Conservation (phyloP, 1,140 invertebrate species). For the Medauroidea extradentata region DNA sequence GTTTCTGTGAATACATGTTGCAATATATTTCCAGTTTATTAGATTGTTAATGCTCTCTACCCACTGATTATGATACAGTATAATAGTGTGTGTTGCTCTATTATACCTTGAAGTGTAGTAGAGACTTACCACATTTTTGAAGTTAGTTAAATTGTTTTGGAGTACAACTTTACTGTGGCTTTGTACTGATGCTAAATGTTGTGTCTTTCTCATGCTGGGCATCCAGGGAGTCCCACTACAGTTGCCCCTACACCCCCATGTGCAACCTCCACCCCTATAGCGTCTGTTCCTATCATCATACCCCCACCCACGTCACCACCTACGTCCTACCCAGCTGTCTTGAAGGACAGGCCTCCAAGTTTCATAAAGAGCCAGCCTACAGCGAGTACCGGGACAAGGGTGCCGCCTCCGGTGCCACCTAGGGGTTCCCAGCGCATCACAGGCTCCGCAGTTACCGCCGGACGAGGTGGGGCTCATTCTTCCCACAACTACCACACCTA, state of each 20-base stretch:
- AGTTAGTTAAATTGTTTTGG: neutral
- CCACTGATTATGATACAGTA: too few species aligned
- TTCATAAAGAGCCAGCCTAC: slow-evolving; percentile 19
- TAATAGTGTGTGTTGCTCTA: too few species aligned
- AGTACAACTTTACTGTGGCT: neutral
- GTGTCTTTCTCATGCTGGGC: neutral
- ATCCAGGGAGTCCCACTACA: slow-evolving; percentile 1
- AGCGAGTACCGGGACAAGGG: slow-evolving; percentile 43
- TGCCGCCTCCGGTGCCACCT: slow-evolving; percentile 76
- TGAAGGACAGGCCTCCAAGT: slow-evolving; percentile 55
- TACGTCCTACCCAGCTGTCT: slow-evolving; percentile 58
- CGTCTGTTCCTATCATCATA: slow-evolving; percentile 34
- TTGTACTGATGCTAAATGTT: neutral
- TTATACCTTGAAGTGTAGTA: too few species aligned
- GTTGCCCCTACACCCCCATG: neutral
- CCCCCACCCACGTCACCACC: slow-evolving; percentile 35
- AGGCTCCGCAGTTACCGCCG: slow-evolving; percentile 27
- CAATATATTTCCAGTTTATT: too few species aligned
- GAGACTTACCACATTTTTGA: neutral
- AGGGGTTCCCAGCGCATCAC: slow-evolving; percentile 57
- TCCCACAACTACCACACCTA: neutral
- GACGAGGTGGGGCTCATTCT: slow-evolving; percentile 37
- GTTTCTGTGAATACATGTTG: too few species aligned
- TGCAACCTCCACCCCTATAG: slow-evolving; percentile 13
- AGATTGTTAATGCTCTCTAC: too few species aligned